phyloP scores from a whole-genome alignment of 2,113 vertebrate species.

The Andinoacara biseriatus region DNA sequence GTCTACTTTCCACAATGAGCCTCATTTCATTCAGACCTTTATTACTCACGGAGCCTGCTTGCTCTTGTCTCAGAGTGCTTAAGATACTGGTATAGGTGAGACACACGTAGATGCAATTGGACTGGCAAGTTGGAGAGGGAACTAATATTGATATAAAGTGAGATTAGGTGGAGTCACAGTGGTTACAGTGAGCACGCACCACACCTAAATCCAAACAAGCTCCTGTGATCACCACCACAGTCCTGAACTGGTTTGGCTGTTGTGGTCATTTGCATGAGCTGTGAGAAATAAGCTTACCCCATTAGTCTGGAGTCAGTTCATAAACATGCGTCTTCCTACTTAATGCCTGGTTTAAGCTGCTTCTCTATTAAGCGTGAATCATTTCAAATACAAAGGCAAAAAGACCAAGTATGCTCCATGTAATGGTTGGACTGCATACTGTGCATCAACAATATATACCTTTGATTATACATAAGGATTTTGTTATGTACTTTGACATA shows the following conservation, averaged over 20 bases:
- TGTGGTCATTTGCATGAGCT: not conserved
- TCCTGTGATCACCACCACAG: not conserved
- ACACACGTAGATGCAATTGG: not conserved
- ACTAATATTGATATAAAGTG: not conserved
- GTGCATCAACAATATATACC: not conserved
- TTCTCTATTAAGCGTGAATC: not conserved
- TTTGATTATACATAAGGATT: not conserved
- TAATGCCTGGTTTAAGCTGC: not conserved
- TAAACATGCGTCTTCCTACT: not conserved
- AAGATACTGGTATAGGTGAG: not conserved
- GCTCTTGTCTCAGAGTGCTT: not conserved
- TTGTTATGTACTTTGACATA: not conserved
- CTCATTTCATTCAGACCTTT: constrained; percentile 9
- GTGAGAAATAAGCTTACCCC: not conserved
- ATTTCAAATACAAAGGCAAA: not conserved
- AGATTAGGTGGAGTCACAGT: not conserved
- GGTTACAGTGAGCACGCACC: not conserved
- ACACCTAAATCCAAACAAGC: not conserved
- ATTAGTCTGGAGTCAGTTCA: not conserved
- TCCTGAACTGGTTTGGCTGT: not conserved
- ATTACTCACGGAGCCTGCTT: not conserved
- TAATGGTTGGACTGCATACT: not conserved
- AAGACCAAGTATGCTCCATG: not conserved
- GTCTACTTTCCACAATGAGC: constrained; percentile 42
- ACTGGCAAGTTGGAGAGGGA: not conserved